A percentile compares a stretch with the other conserved stretches of the same genome.
Conservation (phyloP, 1,140 invertebrate species). For the Leptoteleia sp. region DNA sequence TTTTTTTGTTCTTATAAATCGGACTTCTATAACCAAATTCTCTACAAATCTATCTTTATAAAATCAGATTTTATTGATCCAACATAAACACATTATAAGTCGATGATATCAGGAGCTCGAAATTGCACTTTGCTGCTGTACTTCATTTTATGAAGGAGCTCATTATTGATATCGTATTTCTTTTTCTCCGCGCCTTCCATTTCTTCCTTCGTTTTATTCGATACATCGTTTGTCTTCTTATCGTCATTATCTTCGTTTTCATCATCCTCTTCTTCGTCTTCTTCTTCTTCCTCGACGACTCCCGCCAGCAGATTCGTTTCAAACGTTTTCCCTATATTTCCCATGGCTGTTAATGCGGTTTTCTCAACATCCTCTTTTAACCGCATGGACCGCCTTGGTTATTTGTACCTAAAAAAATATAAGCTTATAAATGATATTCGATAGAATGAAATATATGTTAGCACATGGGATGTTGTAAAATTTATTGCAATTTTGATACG, state of each 20-base stretch:
- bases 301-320: conserved; percentile 69
- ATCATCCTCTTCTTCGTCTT: conserved; percentile 68
- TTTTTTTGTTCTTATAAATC: too few species aligned
- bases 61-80: conserved; percentile 59
- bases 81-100: conserved; percentile 71
- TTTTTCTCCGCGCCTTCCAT: conserved; percentile 1
- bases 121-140: conserved; percentile 75
- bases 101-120: conserved; percentile 76
- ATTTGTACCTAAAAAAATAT: conserved; percentile 78
- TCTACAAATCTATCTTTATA: conserved; percentile 27
- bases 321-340: conserved; percentile 52
- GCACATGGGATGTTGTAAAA: too few species aligned
- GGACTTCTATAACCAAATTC: too few species aligned
- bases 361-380: conserved; percentile 71
- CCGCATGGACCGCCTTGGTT: conserved; percentile 76
- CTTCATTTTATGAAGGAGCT: conserved; percentile 70
- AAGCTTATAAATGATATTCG: too few species aligned
- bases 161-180: conserved; percentile 54
- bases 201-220: conserved; percentile 35
- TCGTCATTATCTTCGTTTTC: conserved; percentile 39
- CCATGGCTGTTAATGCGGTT: conserved; percentile 46
- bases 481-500: too few species aligned
- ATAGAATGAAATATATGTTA: too few species aligned
- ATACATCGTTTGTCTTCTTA: background rate
- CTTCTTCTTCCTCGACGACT: conserved; percentile 71